phyloP scores from a whole-genome alignment of 2,113 vertebrate genomes.

The Nanger granti region DNA sequence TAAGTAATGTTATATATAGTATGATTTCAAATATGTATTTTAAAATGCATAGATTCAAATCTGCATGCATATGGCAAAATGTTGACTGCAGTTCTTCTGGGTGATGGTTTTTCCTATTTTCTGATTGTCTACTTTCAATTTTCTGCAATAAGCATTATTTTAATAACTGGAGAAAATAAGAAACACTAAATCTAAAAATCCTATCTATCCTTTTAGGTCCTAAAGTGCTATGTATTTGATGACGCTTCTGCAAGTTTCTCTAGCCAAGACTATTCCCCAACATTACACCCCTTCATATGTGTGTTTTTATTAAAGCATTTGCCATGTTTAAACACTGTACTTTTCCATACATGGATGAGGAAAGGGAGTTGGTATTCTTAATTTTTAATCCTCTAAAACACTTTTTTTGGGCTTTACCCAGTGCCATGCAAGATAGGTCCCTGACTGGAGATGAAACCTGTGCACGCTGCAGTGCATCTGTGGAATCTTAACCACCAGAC shows the following conservation, averaged over 20 bases:
- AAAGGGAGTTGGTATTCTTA: background rate
- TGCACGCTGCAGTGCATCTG: background rate
- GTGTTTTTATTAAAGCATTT: background rate
- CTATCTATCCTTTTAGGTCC: background rate
- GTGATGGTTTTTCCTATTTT: background rate
- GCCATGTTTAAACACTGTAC: background rate
- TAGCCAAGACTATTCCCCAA: background rate
- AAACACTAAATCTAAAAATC: slow-evolving; percentile 1
- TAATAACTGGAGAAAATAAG: background rate
- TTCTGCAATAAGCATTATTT: background rate
- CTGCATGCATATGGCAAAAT: background rate
- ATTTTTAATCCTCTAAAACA: background rate
- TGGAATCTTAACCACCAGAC: background rate
- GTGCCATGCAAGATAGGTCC: background rate
- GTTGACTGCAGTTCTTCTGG: background rate
- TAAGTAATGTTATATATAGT: background rate
- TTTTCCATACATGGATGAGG: background rate
- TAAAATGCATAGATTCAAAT: background rate
- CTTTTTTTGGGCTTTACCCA: background rate
- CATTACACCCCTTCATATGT: background rate
- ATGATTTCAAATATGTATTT: background rate
- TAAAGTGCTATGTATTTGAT: background rate
- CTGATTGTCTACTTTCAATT: background rate
- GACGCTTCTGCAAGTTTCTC: background rate
- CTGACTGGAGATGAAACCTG: background rate